phyloP scores from a whole-genome alignment of 2,888 invertebrate genomes.

The Nymphalis c-album region DNA sequence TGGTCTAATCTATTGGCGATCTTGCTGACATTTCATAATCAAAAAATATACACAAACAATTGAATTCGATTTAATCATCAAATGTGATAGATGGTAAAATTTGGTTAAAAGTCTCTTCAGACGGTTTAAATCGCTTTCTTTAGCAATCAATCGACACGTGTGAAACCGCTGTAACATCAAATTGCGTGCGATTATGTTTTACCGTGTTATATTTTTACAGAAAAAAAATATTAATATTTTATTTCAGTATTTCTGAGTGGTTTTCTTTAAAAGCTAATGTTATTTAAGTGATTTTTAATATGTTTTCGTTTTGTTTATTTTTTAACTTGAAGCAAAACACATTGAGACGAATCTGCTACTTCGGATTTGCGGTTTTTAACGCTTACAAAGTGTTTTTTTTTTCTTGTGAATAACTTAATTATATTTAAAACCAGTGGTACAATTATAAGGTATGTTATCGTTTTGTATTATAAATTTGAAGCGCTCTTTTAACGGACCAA shows the following conservation, averaged over 20 bases:
- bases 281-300: conserved; percentile 9
- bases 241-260: conserved; percentile 8
- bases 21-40: too few relatives aligned
- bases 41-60: too few relatives aligned
- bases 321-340: neutral
- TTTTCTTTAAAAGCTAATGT: conserved; percentile 14
- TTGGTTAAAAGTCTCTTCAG: too few relatives aligned
- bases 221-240: neutral
- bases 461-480: too few relatives aligned
- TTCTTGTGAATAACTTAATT: conserved; percentile 10
- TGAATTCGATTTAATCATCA: too few relatives aligned
- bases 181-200: conserved; percentile 5
- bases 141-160: too few relatives aligned
- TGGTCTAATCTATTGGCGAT: too few relatives aligned
- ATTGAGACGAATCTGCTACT: conserved; percentile 4
- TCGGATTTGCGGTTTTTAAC: conserved; percentile 17
- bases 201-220: neutral
- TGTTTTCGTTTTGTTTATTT: neutral
- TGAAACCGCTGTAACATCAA: neutral
- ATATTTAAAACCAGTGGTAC: neutral
- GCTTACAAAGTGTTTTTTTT: conserved; percentile 20
- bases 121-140: too few relatives aligned
- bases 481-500: too few relatives aligned
- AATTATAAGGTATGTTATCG: neutral
- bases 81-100: too few relatives aligned